Evolutionary conservation across 2,113 vertebrate species (phyloP).

Genomic region (Ranitomeya imitator): DNA sequence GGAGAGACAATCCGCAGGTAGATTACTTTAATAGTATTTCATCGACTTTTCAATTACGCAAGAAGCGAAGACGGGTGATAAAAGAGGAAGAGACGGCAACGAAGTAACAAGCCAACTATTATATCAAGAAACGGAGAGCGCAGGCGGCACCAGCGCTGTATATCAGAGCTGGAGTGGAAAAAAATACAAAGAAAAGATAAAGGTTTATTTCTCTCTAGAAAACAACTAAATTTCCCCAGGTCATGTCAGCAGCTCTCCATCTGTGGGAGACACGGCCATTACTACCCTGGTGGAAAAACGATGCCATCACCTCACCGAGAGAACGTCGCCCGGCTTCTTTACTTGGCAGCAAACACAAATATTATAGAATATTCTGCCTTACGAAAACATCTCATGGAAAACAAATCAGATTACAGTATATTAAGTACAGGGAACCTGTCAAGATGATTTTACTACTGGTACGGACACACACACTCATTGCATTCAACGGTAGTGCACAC

Average conservation of each 20-base stretch:
- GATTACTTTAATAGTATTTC: constrained; percentile 70
- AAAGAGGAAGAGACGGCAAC: constrained; percentile 56
- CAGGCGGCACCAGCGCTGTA: background rate
- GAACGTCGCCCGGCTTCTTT: too few species aligned
- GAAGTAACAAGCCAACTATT: background rate
- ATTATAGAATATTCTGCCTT: too few species aligned
- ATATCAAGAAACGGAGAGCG: background rate
- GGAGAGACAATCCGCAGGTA: constrained; percentile 67
- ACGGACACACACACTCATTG: too few species aligned
- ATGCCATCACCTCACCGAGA: too few species aligned
- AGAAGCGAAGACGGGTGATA: constrained; percentile 59
- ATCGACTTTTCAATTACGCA: constrained; percentile 72
- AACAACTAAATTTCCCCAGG: background rate
- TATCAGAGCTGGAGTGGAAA: background rate
- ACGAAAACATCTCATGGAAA: too few species aligned
- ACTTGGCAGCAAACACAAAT: too few species aligned
- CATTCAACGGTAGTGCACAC: too few species aligned
- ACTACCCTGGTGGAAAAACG: too few species aligned
- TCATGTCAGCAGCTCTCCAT: background rate
- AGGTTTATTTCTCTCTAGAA: background rate
- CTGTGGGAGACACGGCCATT: background rate
- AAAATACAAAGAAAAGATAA: background rate
- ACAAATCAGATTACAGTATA: too few species aligned
- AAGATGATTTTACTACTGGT: too few species aligned
- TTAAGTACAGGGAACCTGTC: too few species aligned